Evolutionary conservation across 2,113 vertebrate genomes (phyloP).

Genomic region (Dryoscopus gambensis): DNA sequence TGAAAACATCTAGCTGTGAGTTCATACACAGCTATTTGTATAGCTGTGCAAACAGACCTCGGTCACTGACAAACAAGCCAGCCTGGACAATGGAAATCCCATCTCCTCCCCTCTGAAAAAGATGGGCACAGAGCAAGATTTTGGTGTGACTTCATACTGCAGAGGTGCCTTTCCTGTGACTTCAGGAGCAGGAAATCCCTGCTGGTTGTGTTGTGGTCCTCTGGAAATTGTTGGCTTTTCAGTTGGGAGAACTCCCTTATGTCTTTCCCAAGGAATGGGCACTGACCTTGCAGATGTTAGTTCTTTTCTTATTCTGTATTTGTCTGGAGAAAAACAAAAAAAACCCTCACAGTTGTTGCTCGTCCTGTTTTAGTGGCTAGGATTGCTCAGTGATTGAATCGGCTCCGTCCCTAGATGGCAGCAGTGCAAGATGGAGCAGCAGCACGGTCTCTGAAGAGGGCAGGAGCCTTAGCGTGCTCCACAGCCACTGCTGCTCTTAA

Average conservation of each 20-base stretch:
- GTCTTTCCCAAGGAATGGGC: not conserved
- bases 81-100: not conserved
- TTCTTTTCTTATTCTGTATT: not conserved
- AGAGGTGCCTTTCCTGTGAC: not conserved
- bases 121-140: not conserved
- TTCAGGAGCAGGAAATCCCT: not conserved
- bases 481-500: not conserved
- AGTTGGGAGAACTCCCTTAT: not conserved
- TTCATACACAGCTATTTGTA: not conserved
- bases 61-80: not conserved
- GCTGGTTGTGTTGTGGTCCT: not conserved
- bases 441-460: not conserved
- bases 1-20: not conserved
- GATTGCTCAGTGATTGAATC: not conserved
- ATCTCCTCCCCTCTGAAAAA: not conserved
- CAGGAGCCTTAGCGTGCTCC: not conserved
- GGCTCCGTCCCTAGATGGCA: not conserved
- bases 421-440: not conserved
- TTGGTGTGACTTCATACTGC: not conserved
- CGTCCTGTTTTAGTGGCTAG: not conserved
- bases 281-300: not conserved
- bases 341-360: not conserved
- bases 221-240: not conserved
- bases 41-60: conserved; percentile 13
- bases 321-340: not conserved